These are phyloP conservation scores for Protobothrops flavoviridis DNA, from an alignment of 2,113 vertebrate species.

Conservation along the genomic window DNA sequence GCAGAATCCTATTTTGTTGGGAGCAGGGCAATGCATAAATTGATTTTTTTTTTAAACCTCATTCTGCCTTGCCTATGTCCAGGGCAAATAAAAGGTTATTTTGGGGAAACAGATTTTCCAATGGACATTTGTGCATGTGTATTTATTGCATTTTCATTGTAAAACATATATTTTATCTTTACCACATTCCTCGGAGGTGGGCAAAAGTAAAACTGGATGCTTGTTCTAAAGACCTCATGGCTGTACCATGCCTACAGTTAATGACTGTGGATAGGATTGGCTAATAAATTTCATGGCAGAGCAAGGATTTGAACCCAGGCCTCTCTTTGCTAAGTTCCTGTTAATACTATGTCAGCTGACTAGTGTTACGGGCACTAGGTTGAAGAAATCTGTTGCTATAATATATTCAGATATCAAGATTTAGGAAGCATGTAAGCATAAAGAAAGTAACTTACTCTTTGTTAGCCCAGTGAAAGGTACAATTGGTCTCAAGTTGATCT, in stretches of 20 bases:
- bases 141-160: not conserved
- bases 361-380: not conserved
- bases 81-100: not conserved
- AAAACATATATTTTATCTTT: not conserved
- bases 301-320: not conserved
- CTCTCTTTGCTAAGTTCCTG: not conserved
- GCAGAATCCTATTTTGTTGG: not conserved
- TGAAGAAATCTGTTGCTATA: not conserved
- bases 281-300: not conserved
- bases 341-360: not conserved
- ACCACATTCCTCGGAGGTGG: not conserved
- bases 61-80: not conserved
- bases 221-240: not conserved
- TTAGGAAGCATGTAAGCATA: not conserved
- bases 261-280: not conserved
- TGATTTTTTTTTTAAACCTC: not conserved
- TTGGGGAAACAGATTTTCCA: not conserved
- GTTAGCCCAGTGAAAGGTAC: slow-evolving; percentile 70
- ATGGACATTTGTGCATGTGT: not conserved
- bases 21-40: not conserved
- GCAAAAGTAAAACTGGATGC: not conserved
- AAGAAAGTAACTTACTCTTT: slow-evolving; percentile 60
- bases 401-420: not conserved
- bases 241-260: not conserved
- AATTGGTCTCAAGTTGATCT: slow-evolving; percentile 37